phyloP scores from a whole-genome alignment of 2,113 vertebrate genomes.

The Nyctereutes procyonoides region DNA sequence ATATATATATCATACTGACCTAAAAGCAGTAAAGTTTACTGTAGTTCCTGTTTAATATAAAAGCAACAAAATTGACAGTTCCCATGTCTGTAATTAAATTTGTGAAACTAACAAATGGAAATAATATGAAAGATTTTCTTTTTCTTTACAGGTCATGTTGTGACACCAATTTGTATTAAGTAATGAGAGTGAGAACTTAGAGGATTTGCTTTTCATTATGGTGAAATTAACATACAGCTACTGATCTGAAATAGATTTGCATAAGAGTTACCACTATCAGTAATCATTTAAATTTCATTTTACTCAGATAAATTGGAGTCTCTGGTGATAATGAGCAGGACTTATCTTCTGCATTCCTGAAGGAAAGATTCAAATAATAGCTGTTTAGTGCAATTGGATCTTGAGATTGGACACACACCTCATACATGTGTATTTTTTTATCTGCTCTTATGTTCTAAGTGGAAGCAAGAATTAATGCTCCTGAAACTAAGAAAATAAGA shows the following conservation, averaged over 20 bases:
- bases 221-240: slow-evolving; percentile 80
- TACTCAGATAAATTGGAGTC: slow-evolving; percentile 82
- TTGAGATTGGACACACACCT: slow-evolving; percentile 63
- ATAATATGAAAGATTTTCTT: slow-evolving; percentile 69
- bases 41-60: slow-evolving; percentile 56
- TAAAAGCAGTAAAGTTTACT: background rate
- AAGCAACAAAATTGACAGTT: slow-evolving; percentile 55
- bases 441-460: slow-evolving; percentile 67
- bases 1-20: no score
- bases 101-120: slow-evolving; percentile 77
- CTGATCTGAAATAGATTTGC: slow-evolving; percentile 80
- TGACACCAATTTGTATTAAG: slow-evolving; percentile 81
- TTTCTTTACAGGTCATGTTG: slow-evolving; percentile 68
- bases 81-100: slow-evolving; percentile 71
- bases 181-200: slow-evolving; percentile 70
- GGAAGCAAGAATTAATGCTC: slow-evolving; percentile 65
- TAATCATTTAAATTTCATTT: slow-evolving; percentile 84
- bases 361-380: slow-evolving; percentile 68
- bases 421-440: slow-evolving; percentile 55
- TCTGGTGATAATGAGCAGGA: slow-evolving; percentile 77
- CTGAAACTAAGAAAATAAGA: slow-evolving; percentile 64
- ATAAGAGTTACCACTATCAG: slow-evolving; percentile 80
- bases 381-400: slow-evolving; percentile 61
- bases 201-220: slow-evolving; percentile 84
- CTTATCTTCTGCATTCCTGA: slow-evolving; percentile 63